These are phyloP conservation scores for Carlito syrichta DNA, from an alignment of 2,113 vertebrate species.

Conservation along the genomic window DNA sequence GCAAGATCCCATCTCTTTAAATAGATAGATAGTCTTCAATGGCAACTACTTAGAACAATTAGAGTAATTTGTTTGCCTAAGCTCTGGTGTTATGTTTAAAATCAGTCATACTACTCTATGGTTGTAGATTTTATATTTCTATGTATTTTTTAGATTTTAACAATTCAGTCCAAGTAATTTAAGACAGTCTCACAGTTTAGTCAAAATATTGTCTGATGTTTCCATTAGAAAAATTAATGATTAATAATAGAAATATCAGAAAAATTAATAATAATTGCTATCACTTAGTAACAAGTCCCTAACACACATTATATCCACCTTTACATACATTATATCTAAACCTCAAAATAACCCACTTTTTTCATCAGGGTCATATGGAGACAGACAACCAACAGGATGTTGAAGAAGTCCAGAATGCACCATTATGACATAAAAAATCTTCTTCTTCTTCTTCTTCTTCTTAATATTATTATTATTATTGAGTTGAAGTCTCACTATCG, in stretches of 20 bases:
- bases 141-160: background rate
- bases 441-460: too few relatives aligned
- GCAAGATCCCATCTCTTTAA: too few relatives aligned
- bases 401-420: background rate
- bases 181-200: background rate
- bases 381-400: background rate
- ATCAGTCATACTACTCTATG: background rate
- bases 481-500: too few relatives aligned
- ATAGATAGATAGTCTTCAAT: background rate
- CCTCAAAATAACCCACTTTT: background rate
- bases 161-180: background rate
- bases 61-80: background rate
- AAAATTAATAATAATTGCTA: background rate
- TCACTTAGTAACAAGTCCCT: background rate
- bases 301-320: background rate
- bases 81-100: background rate
- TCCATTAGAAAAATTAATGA: background rate
- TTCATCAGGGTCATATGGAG: background rate
- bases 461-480: too few relatives aligned
- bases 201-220: background rate
- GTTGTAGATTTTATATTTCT: background rate
- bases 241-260: too few relatives aligned
- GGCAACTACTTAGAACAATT: background rate
- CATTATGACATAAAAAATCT: background rate
- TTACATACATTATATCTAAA: background rate